Evolutionary conservation across 2,888 invertebrate genomes (phyloP).

Genomic region (Oasisia sp.): DNA sequence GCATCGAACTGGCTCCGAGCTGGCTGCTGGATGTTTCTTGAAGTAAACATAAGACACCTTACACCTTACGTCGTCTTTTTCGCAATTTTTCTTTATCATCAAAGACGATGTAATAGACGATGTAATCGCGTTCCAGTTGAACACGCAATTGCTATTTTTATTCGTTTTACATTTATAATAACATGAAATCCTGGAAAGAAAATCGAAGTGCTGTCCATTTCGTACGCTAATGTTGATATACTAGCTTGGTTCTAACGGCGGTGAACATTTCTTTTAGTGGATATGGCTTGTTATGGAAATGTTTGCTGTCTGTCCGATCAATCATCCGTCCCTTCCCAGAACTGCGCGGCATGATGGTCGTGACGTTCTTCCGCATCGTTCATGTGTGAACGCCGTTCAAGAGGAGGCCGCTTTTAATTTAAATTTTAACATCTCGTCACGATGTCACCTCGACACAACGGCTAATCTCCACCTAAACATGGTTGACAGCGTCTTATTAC

Average conservation of each 20-base stretch:
- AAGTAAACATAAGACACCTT: background rate
- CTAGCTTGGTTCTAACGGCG: background rate
- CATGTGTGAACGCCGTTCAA: background rate
- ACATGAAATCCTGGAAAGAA: no score
- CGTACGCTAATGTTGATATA: no score
- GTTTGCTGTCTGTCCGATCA: background rate
- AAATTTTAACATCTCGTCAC: background rate
- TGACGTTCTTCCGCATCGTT: background rate
- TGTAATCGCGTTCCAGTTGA: background rate
- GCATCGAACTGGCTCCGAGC: background rate
- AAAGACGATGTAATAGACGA: no score
- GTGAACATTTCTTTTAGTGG: background rate
- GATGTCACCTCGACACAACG: background rate
- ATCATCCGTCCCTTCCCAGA: background rate
- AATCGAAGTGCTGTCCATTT: no score
- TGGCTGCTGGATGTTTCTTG: background rate
- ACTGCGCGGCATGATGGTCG: background rate
- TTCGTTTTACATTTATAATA: background rate
- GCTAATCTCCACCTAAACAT: background rate
- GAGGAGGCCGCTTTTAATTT: background rate
- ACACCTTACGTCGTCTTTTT: background rate
- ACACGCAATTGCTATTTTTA: background rate
- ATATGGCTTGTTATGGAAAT: background rate
- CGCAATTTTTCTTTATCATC: background rate
- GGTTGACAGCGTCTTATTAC: background rate